phyloP scores from a whole-genome alignment of 1,140 invertebrate species.

The Zaprionus davidi region DNA sequence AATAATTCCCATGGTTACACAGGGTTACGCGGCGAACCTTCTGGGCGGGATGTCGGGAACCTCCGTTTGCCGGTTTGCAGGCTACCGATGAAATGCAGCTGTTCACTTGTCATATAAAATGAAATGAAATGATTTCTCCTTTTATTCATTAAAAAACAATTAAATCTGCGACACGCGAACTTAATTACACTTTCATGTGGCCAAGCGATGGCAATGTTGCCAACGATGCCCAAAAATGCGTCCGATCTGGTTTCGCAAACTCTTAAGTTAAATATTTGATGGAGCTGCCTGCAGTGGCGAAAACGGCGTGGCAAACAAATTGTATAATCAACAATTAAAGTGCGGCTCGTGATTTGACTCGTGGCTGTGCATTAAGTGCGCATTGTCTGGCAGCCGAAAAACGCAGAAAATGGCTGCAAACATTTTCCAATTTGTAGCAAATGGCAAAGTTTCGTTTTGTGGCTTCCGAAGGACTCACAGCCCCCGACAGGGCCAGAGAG shows the following conservation, averaged over 20 bases:
- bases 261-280: constrained; percentile 67
- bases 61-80: not conserved
- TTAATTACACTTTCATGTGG: constrained; percentile 77
- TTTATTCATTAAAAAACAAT: constrained; percentile 78
- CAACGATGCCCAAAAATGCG: constrained; percentile 14
- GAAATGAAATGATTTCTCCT: constrained; percentile 59
- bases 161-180: constrained; percentile 74
- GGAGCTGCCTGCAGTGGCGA: constrained; percentile 39
- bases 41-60: not conserved
- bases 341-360: constrained; percentile 55
- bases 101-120: constrained; percentile 27
- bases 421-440: constrained; percentile 68
- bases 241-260: constrained; percentile 28
- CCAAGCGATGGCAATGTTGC: constrained; percentile 29
- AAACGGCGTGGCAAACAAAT: constrained; percentile 52
- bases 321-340: constrained; percentile 74
- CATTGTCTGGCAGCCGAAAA: constrained; percentile 47
- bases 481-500: constrained; percentile 8
- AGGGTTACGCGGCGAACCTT: not conserved
- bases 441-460: constrained; percentile 69
- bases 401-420: constrained; percentile 5
- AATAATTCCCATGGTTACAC: constrained; percentile 4
- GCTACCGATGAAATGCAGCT: constrained; percentile 60
- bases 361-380: constrained; percentile 61
- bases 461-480: constrained; percentile 3